Base-by-base conservation (phyloP, 2,113 vertebrate species). In the Muntiacus reevesi region DNA sequence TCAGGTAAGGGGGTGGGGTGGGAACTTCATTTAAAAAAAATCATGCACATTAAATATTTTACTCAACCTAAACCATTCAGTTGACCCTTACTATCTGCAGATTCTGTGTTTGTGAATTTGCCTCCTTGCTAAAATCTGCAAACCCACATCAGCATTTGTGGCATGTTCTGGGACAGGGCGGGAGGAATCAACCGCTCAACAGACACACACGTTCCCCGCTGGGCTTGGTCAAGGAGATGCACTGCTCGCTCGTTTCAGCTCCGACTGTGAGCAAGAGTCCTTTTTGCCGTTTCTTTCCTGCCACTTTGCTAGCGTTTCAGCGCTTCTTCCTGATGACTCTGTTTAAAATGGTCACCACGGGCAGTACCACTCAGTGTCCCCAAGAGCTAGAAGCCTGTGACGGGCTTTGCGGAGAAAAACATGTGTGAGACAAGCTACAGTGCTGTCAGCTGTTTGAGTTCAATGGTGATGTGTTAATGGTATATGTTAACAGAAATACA, bases 131-230 rank as follows among this genome's bases (percentile, higher is more conserved):
- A 60, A 67, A 50, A 57, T 12, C 17, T 60, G 21, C 59, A 94
- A 94, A 14, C 16, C 12, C 12, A 57, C 55, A 54, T 25, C 25
- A 45, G 13, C 50, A n/a, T 33, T 40, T 1, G 2, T 3, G 27
- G 5, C 1, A 2, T 28, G 82, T 30, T 71, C 14, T 10, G 27
- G 52, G 83, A 84, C 43, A 40, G 9, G 21, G 25, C 16, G 5
- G n/a, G 55, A 67, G 23, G 43, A 88, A 11, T 14, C 1, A 30
- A 83, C 43, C 2, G 19, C 6, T 33, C 1, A 1, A n/a, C 2
- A 2, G 1, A n/a, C 2, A 2, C 1, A 2, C 6, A 14, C 2
- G 10, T 14, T 60, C 43, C 57, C 14, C 0, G 25, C 67, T 43
- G 11, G 33, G 23, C 57, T 3, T 7, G 28, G 62, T 28, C 5